Evolutionary conservation across 2,797 vertebrate species (phyloP), one percentile per base, ranked within the genome.

Genomic region (Lithobates sylvaticus): DNA sequence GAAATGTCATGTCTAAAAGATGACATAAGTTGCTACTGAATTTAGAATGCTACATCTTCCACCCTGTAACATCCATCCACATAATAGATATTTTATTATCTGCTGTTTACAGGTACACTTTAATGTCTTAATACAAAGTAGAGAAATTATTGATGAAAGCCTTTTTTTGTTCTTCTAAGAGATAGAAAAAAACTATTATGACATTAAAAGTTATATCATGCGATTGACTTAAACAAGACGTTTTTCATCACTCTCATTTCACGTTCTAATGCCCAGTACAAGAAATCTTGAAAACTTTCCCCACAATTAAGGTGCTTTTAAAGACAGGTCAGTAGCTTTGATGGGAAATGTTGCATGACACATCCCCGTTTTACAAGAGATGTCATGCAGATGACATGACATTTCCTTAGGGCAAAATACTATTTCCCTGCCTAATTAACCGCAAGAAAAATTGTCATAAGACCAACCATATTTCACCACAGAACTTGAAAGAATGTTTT

Each of bases 291-390:
- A 84, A 79, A 87, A 47, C 29, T 75, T 76, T 76, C 29, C 18
- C 71, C 50, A 74, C 74, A 79, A 81, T 84, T 68, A 75, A 81
- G 68, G 86, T 81, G 77, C 73, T 44, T 84, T 83, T 84, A 64
- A 42, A 81, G 77, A 84, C 85, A 87, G 85, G 75, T 76, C 72
- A 88, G 87, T 84, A 87, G 77, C 79, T 87, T 65, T 74, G 54
- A 34, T 85, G 68, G 79, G 78, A 87, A 88, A 87, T 88, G 88
- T 83, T 72, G 61, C 81, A 77, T 86, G 77, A 84, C 80, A 84
- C 44, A 72, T 80, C 39, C 50, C 85, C 47, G 32, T 64, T 87
- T 87, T 87, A 87, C 36, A 54, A 81, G 82, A 73, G 69, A 69
- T 70, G 68, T 86, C 81, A 84, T 85, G 77, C 65, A 64, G 77